Evolutionary conservation across 1,140 invertebrate species (phyloP).

Genomic region (Eupristina koningsbergeri): DNA sequence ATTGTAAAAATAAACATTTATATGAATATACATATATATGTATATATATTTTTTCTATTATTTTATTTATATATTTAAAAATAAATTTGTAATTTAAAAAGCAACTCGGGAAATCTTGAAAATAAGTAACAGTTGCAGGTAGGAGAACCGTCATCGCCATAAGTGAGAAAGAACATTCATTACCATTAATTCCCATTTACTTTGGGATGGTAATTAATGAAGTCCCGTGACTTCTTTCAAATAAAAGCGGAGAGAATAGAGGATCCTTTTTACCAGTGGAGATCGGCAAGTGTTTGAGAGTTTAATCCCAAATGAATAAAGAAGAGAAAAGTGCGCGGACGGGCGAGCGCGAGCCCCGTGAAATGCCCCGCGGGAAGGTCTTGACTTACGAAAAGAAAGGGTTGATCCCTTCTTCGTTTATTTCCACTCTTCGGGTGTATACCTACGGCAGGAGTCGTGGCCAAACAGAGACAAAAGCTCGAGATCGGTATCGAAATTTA

Average conservation of each 20-base stretch:
- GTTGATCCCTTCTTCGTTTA: slow-evolving; percentile 41
- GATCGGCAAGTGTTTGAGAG: slow-evolving; percentile 51
- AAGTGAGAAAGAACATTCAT: slow-evolving; percentile 50
- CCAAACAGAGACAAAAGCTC: slow-evolving; percentile 14
- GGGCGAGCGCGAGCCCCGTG: neutral
- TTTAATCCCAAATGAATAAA: slow-evolving; percentile 53
- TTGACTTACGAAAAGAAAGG: slow-evolving; percentile 51
- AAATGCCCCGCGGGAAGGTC: slow-evolving; percentile 45
- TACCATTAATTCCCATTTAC: slow-evolving; percentile 53
- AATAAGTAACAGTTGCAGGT: neutral
- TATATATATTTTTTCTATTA: too few relatives aligned
- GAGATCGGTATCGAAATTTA: slow-evolving; percentile 72
- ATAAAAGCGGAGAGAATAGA: neutral
- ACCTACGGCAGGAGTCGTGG: neutral
- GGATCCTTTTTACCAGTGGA: slow-evolving; percentile 36
- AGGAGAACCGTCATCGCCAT: slow-evolving; percentile 26
- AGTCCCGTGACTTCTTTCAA: slow-evolving; percentile 44
- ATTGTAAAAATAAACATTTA: neutral
- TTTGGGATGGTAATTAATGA: slow-evolving; percentile 48
- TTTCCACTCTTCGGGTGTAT: neutral
- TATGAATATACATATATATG: too few relatives aligned
- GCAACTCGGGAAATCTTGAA: neutral
- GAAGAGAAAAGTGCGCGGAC: slow-evolving; percentile 27
- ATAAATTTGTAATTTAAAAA: too few relatives aligned
- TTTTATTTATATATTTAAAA: too few relatives aligned